A percentile compares a stretch with the other conserved stretches of the same genome.
phyloP scores from a whole-genome alignment of 2,113 vertebrate genomes.

The Heptranchias perlo region DNA sequence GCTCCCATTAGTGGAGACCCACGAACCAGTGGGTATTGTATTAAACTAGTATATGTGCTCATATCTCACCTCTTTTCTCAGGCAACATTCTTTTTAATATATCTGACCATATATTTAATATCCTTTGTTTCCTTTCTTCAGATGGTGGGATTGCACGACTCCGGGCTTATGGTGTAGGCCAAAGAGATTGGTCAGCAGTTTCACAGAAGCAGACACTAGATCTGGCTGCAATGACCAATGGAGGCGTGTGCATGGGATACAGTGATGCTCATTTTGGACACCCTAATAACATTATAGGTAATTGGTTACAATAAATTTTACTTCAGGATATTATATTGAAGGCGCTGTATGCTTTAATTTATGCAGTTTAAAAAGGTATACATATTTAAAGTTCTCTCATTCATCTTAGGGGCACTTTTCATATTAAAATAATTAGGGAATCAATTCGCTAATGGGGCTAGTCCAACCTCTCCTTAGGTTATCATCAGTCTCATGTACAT shows the following conservation, averaged over 20 bases:
- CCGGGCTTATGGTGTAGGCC: conserved; percentile 66
- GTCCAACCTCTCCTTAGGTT: background rate
- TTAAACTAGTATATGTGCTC: background rate
- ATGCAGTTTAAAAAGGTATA: background rate
- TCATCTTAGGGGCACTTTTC: background rate
- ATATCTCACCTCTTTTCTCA: background rate
- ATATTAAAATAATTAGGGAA: background rate
- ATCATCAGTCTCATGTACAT: background rate
- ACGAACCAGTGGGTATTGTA: no score
- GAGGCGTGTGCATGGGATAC: conserved; percentile 73
- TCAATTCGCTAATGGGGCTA: background rate
- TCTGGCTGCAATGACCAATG: conserved; percentile 63
- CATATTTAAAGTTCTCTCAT: background rate
- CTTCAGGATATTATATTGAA: background rate
- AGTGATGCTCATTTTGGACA: conserved; percentile 75
- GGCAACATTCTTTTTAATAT: background rate
- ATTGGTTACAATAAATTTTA: background rate
- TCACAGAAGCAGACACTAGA: conserved; percentile 56
- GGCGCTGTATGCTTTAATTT: background rate
- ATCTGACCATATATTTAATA: background rate
- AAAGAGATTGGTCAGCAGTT: conserved; percentile 60
- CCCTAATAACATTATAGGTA: conserved; percentile 77
- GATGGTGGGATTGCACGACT: conserved; percentile 74
- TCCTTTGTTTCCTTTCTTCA: conserved; percentile 43
- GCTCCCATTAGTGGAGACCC: no score